phyloP scores from a whole-genome alignment of 2,888 invertebrate genomes.

The Drosophila histrio region DNA sequence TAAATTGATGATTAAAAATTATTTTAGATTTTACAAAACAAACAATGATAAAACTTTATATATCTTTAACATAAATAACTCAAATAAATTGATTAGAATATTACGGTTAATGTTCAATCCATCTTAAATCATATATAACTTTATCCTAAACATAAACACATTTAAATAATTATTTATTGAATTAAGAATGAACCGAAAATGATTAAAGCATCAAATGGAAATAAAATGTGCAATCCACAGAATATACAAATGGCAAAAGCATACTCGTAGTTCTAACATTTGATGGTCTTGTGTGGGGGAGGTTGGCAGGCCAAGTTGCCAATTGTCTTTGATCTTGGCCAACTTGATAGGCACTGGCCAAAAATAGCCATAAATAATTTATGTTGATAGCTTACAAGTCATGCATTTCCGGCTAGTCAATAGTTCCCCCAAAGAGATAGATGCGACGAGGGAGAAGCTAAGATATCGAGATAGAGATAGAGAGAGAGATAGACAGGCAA shows the following conservation, averaged over 20 bases:
- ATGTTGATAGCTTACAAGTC: conserved; percentile 1
- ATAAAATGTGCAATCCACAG: conserved; percentile 1
- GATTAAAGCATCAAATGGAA: background rate
- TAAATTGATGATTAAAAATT: no score
- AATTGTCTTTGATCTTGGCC: conserved; percentile 42
- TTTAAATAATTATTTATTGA: background rate
- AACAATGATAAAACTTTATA: no score
- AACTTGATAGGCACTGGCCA: conserved; percentile 10
- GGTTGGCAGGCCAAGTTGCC: background rate
- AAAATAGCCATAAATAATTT: conserved; percentile 33
- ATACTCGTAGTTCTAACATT: conserved; percentile 5
- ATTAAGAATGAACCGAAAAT: background rate
- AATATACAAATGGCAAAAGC: conserved; percentile 8
- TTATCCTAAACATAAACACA: background rate
- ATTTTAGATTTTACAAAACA: no score
- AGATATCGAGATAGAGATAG: background rate
- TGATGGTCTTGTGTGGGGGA: background rate
- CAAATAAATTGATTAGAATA: no score
- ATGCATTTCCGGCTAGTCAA: conserved; percentile 16
- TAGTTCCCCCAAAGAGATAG: background rate
- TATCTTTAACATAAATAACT: background rate
- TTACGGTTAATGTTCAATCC: no score
- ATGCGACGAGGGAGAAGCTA: background rate
- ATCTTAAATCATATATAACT: no score
- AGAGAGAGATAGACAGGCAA: background rate